Conservation (phyloP, 2,797 vertebrate species). For the Melanotaenia parkinsoni region DNA sequence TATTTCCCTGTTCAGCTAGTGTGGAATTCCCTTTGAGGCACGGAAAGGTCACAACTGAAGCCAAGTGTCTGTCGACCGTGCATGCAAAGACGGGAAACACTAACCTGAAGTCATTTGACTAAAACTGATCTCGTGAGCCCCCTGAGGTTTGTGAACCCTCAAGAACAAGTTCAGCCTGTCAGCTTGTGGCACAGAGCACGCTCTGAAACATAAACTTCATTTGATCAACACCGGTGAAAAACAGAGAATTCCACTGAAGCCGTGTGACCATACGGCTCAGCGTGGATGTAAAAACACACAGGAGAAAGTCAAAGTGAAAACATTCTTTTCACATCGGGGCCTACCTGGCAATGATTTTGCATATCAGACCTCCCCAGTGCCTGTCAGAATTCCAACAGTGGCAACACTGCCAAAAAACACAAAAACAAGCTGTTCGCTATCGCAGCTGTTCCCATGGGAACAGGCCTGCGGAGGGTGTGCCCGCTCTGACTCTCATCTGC, state of each 20-base stretch:
- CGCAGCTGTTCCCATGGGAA: slow-evolving; percentile 79
- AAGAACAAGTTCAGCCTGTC: slow-evolving; percentile 77
- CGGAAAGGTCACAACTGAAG: slow-evolving; percentile 64
- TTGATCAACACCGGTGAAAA: slow-evolving; percentile 51
- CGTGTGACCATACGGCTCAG: slow-evolving; percentile 46
- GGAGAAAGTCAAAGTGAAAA: slow-evolving; percentile 58
- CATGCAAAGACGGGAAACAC: slow-evolving; percentile 69
- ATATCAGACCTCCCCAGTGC: slow-evolving; percentile 74
- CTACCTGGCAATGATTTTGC: slow-evolving; percentile 70
- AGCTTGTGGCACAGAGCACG: slow-evolving; percentile 47
- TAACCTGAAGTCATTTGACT: slow-evolving; percentile 72
- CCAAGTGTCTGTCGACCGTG: slow-evolving; percentile 58
- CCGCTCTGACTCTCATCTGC: slow-evolving; percentile 29
- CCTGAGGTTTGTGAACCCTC: slow-evolving; percentile 66
- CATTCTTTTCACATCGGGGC: slow-evolving; percentile 41
- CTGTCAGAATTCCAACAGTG: slow-evolving; percentile 71
- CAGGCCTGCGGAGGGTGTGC: slow-evolving; percentile 70
- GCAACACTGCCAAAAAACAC: slow-evolving; percentile 75
- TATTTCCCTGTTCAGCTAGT: slow-evolving; percentile 64
- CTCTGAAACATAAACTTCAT: slow-evolving; percentile 51
- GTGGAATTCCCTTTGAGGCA: slow-evolving; percentile 59
- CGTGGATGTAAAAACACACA: slow-evolving; percentile 41
- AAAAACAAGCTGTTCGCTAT: slow-evolving; percentile 80
- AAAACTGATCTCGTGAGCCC: slow-evolving; percentile 62
- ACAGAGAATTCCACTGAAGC: slow-evolving; percentile 42